Percentiles rank a stretch among this genome's conserved stretches.
Conservation (phyloP, 1,140 invertebrate genomes). For the Ptiloglossa arizonensis region DNA sequence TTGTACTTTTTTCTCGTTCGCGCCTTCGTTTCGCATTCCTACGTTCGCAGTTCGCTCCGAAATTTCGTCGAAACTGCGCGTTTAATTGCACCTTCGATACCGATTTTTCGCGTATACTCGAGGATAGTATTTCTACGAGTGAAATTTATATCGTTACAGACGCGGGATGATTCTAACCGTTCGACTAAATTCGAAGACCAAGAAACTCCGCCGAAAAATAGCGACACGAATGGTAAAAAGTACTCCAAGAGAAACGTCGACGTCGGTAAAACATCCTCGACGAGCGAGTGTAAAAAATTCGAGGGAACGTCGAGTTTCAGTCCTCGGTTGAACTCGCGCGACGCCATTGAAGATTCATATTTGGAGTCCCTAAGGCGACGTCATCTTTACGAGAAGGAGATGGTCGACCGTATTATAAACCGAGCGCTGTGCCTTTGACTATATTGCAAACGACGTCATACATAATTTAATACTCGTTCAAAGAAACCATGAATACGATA, state of each 20-base stretch:
- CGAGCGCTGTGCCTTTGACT: constrained; percentile 33
- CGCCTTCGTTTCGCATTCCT: too few relatives aligned
- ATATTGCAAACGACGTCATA: not conserved
- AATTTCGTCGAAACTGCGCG: too few relatives aligned
- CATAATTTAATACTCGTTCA: constrained; percentile 1
- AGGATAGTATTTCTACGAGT: not conserved
- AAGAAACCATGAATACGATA: not conserved
- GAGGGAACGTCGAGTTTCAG: constrained; percentile 22
- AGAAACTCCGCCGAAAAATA: not conserved
- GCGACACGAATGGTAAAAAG: not conserved
- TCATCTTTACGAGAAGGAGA: constrained; percentile 65
- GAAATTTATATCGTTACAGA: not conserved
- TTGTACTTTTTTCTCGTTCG: too few relatives aligned
- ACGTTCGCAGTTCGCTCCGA: too few relatives aligned
- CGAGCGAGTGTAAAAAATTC: constrained; percentile 36
- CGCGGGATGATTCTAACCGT: not conserved
- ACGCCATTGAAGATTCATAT: constrained; percentile 46
- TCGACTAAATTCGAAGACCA: constrained; percentile 13
- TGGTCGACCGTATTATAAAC: constrained; percentile 60
- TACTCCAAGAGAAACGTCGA: not conserved
- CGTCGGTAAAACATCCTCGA: not conserved
- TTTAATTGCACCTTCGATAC: too few relatives aligned
- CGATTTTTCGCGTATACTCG: too few relatives aligned
- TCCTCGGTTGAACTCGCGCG: constrained; percentile 23
- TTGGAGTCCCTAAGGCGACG: constrained; percentile 56